Conservation (phyloP, 2,797 vertebrate species). For the Notolabrus celidotus region DNA sequence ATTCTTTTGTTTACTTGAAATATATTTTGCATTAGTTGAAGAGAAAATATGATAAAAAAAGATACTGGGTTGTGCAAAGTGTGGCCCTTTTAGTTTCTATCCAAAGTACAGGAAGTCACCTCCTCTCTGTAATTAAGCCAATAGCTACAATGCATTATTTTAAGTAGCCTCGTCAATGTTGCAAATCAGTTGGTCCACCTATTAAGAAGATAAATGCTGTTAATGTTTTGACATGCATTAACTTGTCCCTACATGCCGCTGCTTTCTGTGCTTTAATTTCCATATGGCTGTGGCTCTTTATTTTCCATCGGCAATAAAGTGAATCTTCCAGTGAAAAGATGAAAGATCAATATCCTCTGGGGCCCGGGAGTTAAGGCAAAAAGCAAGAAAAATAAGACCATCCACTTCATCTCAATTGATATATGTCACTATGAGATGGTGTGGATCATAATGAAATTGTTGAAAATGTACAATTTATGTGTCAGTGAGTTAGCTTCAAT, state of each 20-base stretch:
- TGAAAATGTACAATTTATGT: slow-evolving; percentile 84
- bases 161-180: slow-evolving; percentile 7
- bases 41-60: slow-evolving; percentile 24
- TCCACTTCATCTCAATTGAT: slow-evolving; percentile 79
- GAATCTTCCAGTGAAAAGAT: slow-evolving; percentile 81
- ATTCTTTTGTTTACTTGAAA: slow-evolving; percentile 6
- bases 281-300: slow-evolving; percentile 74
- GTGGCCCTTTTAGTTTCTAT: slow-evolving; percentile 14
- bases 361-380: slow-evolving; percentile 67
- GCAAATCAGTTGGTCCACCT: slow-evolving; percentile 49
- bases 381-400: slow-evolving; percentile 79
- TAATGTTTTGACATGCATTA: slow-evolving; percentile 63
- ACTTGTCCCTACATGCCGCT: slow-evolving; percentile 55
- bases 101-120: slow-evolving; percentile 8
- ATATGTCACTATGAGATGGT: slow-evolving; percentile 74
- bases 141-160: slow-evolving; percentile 33
- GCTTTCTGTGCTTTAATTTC: slow-evolving; percentile 66
- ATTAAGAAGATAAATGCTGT: slow-evolving; percentile 65
- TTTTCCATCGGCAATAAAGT: slow-evolving; percentile 78
- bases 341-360: slow-evolving; percentile 85
- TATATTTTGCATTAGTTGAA: slow-evolving; percentile 21
- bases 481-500: slow-evolving; percentile 76
- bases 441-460: slow-evolving; percentile 83
- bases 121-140: slow-evolving; percentile 45
- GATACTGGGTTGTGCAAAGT: neutral